Evolutionary conservation across 1,140 invertebrate species (phyloP).

Genomic region (Chironomus tepperi): DNA sequence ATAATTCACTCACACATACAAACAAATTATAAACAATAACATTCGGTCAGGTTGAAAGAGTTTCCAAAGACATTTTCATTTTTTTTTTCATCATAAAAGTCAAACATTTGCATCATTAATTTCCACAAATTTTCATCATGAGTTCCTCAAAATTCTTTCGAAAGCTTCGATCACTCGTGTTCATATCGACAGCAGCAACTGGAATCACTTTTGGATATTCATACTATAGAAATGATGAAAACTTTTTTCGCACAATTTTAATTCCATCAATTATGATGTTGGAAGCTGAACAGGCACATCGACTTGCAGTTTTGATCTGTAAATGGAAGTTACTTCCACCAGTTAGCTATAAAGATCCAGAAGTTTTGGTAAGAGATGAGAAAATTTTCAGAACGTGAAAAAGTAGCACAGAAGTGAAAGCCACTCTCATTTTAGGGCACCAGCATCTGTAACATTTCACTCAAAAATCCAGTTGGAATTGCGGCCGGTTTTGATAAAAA

Average conservation of each 20-base stretch:
- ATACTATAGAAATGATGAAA: constrained; percentile 21
- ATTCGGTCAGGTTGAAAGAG: too few species aligned
- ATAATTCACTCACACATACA: too few species aligned
- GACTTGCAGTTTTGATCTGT: constrained; percentile 57
- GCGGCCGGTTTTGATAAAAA: constrained; percentile 98
- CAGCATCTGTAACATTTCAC: constrained; percentile 57
- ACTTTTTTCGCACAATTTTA: constrained; percentile 28
- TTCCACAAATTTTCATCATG: neutral
- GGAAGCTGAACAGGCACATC: constrained; percentile 68
- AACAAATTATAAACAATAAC: too few species aligned
- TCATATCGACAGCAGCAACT: neutral
- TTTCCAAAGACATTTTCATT: too few species aligned
- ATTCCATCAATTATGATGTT: constrained; percentile 34
- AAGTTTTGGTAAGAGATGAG: constrained; percentile 48
- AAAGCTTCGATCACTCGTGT: constrained; percentile 4
- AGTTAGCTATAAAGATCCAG: constrained; percentile 48
- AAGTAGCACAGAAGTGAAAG: constrained; percentile 19
- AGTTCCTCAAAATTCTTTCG: constrained; percentile 18
- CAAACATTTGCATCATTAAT: too few species aligned
- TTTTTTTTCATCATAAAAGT: too few species aligned
- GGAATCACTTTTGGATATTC: constrained; percentile 12
- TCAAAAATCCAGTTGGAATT: constrained; percentile 87
- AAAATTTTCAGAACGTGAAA: neutral
- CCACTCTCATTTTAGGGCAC: constrained; percentile 46
- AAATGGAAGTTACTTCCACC: constrained; percentile 66